These are phyloP conservation scores for Nansenia antarctica DNA, from an alignment of 2,113 vertebrate species.

Conservation along the genomic window DNA sequence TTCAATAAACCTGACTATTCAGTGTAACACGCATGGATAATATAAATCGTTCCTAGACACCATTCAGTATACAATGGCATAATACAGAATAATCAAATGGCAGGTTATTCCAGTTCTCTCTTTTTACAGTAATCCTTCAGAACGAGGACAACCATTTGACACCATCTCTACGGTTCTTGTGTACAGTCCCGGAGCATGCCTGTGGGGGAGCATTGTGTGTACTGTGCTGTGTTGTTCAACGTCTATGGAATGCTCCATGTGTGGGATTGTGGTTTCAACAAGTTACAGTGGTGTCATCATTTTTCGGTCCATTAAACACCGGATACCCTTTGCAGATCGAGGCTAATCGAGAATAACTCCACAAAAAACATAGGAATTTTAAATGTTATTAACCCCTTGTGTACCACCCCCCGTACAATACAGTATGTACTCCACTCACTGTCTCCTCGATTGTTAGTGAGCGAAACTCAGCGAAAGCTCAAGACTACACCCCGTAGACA, in stretches of 20 bases:
- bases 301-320: conserved; percentile 27
- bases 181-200: conserved; percentile 73
- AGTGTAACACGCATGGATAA: conserved; percentile 33
- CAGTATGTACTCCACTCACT: neutral
- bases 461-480: neutral
- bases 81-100: conserved; percentile 40
- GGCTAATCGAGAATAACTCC: neutral
- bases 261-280: conserved; percentile 51
- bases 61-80: no score
- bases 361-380: neutral
- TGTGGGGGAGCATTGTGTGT: conserved; percentile 68
- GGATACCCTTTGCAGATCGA: neutral
- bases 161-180: conserved; percentile 57
- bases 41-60: neutral
- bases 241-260: conserved; percentile 73
- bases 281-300: conserved; percentile 60
- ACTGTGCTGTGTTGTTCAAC: conserved; percentile 72
- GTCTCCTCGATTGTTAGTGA: neutral
- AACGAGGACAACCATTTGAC: conserved; percentile 31
- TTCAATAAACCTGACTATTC: conserved; percentile 63
- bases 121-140: conserved; percentile 38
- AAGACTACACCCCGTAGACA: neutral
- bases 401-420: neutral
- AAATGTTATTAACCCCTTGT: neutral
- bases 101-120: conserved; percentile 29